Evolutionary conservation across 1,140 invertebrate species (phyloP), one percentile per base, ranked within the genome.

Genomic region (Bombus huntii): DNA sequence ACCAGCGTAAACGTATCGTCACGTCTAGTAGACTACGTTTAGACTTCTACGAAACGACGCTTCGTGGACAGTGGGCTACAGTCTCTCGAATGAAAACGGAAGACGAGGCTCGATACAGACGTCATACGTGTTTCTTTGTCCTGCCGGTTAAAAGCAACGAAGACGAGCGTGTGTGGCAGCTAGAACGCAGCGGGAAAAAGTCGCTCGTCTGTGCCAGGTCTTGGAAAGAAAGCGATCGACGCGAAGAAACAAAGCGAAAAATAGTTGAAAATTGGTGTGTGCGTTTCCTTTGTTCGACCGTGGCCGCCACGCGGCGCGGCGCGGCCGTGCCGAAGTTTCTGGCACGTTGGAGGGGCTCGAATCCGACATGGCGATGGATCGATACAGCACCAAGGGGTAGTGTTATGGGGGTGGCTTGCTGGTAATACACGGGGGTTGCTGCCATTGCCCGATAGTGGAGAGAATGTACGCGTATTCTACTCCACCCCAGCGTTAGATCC

Each of bases 351-450:
- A 81, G 90, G 90, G 87, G 76, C 68, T 84, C 42, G 85, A 89
- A 90, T 81, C 86, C 83, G 80, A 71, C 80, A 85, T 83, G 79
- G 90, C 88, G 88, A 91, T 90, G 91, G 91, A 91, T 92, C 91
- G 91, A 92, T 92, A 92, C 88, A 92, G 91, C 91, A 88, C 85
- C 87, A 91, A 91, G 89, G 89, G 89, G 86, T 91, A 90, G 89
- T 89, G 89, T 92, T 92, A 92, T 92, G 91, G 91, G 91, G 91
- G 89, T 87, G 91, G 91, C 83, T 90, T 68, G 82, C 81, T 91
- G 80, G 89, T 92, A 90, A 92, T 92, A 92, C 91, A 92, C 86
- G 89, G 89, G 85, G 86, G 87, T 85, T 87, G 83, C 83, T 83
- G 77, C 57, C 71, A 53, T 78, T 74, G 71, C 75, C 75, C 65